Evolutionary conservation across 35 echinoderm and acorn worm genomes (phyloP), one percentile per base, ranked within the genome.

Genomic region (Stichopus chloronotus): DNA sequence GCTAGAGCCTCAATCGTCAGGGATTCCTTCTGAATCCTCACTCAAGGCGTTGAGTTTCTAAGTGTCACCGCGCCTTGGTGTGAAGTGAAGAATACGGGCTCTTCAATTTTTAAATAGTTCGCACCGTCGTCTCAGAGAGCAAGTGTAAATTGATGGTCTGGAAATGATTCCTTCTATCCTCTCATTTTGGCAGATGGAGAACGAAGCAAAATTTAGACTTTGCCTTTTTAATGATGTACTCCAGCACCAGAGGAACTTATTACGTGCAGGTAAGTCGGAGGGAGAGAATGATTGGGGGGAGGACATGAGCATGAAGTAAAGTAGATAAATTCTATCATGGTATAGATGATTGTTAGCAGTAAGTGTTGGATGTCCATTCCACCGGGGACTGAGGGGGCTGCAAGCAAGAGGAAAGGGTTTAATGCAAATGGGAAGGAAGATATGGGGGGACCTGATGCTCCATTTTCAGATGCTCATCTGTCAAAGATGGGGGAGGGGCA

Each of bases 161-260:
- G 24, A 43, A 43, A 7, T 85, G 82, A 4, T 83, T 83, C 12
- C 80, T 83, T 83, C 30, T 56, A 69, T 90, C 74, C 21, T 4
- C 74, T 79, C 17, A 63, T 43, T 43, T 97, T 71, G 78, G n/a
- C 63, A 98, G 97, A 78, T 98, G 97, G 97, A 98, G 97, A 89
- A 98, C 97, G 52, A 98, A 98, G 77, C 97, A 98, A 63, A 98
- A 98, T 90, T 92, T 98, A 87, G 97, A 98, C 79, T 98, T 98
- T 90, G 96, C 97, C 43, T 98, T 96, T 92, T 78, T 98, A 7
- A 98, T 98, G 97, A 96, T 98, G 97, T 98, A 98, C 78, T 78
- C 87, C 52, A 92, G 93, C 72, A 79, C 87, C 55, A 96, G 92
- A 93, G 97, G 95, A 25, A 94, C 82, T 19, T 98, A 94, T 76